A percentile compares a stretch with the other conserved stretches of the same genome.
Conservation (phyloP, 2,113 vertebrate genomes). For the Bostrychus sinensis region DNA sequence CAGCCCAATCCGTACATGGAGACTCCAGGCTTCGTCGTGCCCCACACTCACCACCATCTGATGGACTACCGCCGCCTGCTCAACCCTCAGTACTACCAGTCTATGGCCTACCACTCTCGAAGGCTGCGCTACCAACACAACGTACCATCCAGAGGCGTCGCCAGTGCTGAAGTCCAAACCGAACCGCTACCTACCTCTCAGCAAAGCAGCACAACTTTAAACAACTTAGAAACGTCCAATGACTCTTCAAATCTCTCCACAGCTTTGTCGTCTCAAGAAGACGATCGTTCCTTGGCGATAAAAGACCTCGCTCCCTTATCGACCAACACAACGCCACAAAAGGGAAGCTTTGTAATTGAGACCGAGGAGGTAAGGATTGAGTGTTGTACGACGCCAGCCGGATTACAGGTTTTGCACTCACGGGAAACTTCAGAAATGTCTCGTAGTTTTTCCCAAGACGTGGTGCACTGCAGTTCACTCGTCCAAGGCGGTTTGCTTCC, state of each 20-base stretch:
- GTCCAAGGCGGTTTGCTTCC: slow-evolving; percentile 21
- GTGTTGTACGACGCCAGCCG: slow-evolving; percentile 59
- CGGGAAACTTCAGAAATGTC: slow-evolving; percentile 61
- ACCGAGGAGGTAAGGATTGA: slow-evolving; percentile 76
- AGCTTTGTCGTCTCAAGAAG: slow-evolving; percentile 9
- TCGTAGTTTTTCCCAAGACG: slow-evolving; percentile 53
- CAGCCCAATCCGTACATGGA: slow-evolving; percentile 72
- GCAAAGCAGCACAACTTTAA: slow-evolving; percentile 5
- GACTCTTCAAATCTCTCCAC: background rate
- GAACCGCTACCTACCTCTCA: slow-evolving; percentile 53
- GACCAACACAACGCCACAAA: slow-evolving; percentile 19
- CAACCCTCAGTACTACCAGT: slow-evolving; percentile 74
- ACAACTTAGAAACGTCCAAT: background rate
- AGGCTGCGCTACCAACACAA: slow-evolving; percentile 75
- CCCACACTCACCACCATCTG: slow-evolving; percentile 75
- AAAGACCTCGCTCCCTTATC: background rate
- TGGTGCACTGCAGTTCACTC: slow-evolving; percentile 56
- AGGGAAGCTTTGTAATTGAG: slow-evolving; percentile 71
- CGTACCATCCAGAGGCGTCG: slow-evolving; percentile 50
- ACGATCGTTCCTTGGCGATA: background rate
- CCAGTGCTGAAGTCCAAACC: slow-evolving; percentile 78
- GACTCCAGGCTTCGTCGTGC: slow-evolving; percentile 74
- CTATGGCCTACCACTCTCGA: slow-evolving; percentile 77
- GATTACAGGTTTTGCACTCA: slow-evolving; percentile 60
- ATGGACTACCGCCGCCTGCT: slow-evolving; percentile 79